These are phyloP conservation scores for Macrobrachium nipponense DNA, from an alignment of 1,140 invertebrate genomes.

Conservation along the genomic window DNA sequence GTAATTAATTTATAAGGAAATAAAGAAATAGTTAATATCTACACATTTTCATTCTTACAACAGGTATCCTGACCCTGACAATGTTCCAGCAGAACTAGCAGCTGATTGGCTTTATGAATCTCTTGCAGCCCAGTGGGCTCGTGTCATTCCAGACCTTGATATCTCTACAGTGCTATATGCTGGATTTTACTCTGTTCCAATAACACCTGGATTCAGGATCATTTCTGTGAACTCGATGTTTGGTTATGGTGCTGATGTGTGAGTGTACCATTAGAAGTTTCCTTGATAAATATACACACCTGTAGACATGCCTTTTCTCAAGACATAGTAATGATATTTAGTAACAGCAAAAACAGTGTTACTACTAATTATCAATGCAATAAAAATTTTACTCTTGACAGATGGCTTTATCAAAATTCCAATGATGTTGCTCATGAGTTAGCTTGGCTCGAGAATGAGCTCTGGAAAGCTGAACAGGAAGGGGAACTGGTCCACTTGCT, in stretches of 20 bases:
- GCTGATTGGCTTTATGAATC: constrained; percentile 93
- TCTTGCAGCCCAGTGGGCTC: constrained; percentile 85
- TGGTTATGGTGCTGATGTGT: constrained; percentile 35
- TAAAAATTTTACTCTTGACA: constrained; percentile 58
- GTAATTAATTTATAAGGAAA: too few species aligned
- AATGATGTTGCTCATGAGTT: constrained; percentile 75
- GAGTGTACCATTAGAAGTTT: neutral
- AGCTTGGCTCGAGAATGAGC: constrained; percentile 74
- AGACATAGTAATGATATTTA: too few species aligned
- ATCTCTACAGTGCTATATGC: constrained; percentile 85
- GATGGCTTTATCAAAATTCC: constrained; percentile 75
- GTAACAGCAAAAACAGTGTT: too few species aligned
- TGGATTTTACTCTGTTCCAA: constrained; percentile 89
- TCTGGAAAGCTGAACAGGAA: constrained; percentile 73
- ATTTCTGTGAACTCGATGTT: constrained; percentile 80
- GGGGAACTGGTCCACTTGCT: constrained; percentile 83
- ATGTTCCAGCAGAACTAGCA: constrained; percentile 76
- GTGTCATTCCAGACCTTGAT: constrained; percentile 88
- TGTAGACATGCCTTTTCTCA: too few species aligned
- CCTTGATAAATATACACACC: neutral
- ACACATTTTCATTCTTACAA: neutral
- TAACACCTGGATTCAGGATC: constrained; percentile 87
- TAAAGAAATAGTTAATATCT: neutral
- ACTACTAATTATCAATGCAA: too few species aligned
- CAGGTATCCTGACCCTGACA: constrained; percentile 23